These are phyloP conservation scores for Oncopodura yosiiana DNA, from an alignment of 1,140 invertebrate genomes.

Conservation along the genomic window DNA sequence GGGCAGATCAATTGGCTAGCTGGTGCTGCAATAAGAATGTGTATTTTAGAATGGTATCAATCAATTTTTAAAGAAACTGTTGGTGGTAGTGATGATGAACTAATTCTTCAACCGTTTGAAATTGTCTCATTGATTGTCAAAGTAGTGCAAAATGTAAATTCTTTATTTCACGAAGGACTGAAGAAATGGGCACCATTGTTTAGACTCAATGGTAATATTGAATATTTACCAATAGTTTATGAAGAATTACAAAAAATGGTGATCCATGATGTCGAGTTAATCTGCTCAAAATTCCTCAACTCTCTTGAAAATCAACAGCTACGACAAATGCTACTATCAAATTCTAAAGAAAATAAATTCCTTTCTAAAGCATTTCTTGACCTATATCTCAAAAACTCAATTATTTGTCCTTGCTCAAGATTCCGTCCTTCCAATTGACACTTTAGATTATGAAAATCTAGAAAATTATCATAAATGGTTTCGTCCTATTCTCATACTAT, in stretches of 20 bases:
- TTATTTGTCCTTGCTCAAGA: slow-evolving; percentile 21
- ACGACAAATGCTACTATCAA: slow-evolving; percentile 10
- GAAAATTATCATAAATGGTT: slow-evolving; percentile 26
- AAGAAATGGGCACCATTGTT: slow-evolving; percentile 26
- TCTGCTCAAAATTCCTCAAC: slow-evolving; percentile 10
- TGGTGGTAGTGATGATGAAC: too few species aligned
- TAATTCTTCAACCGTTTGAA: background rate
- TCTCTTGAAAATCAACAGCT: slow-evolving; percentile 11
- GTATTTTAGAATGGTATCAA: slow-evolving; percentile 30
- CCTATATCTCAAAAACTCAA: slow-evolving; percentile 24
- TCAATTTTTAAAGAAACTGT: slow-evolving; percentile 14
- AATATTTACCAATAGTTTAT: slow-evolving; percentile 27
- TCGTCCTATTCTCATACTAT: slow-evolving; percentile 25
- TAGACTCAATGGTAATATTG: slow-evolving; percentile 16
- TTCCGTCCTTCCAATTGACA: slow-evolving; percentile 2
- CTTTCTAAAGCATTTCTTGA: slow-evolving; percentile 22
- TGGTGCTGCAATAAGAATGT: slow-evolving; percentile 15
- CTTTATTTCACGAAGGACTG: slow-evolving; percentile 2
- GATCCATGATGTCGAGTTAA: slow-evolving; percentile 26
- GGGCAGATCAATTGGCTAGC: slow-evolving; percentile 10
- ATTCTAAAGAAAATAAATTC: background rate
- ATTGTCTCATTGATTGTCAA: background rate
- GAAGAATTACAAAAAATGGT: slow-evolving; percentile 34
- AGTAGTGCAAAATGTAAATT: slow-evolving; percentile 25
- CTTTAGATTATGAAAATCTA: slow-evolving; percentile 2